Evolutionary conservation across 2,888 invertebrate genomes (phyloP).

Genomic region (Seladonia tumulorum): DNA sequence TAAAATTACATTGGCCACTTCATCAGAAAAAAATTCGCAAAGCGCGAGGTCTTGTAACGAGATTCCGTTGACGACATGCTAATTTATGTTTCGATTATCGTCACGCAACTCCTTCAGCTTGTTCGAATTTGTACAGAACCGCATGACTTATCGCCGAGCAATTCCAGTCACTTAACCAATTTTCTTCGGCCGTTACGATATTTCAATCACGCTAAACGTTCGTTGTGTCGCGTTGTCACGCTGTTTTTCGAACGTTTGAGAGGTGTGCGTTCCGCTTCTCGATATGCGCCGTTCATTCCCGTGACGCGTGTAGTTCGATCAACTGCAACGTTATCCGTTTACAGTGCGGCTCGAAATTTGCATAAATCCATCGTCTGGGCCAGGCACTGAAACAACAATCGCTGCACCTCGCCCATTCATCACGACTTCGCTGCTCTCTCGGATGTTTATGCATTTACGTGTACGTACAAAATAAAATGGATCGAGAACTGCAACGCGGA

Average conservation of each 20-base stretch:
- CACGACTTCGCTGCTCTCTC: not conserved
- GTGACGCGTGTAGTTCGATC: conserved; percentile 5
- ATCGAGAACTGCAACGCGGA: not conserved
- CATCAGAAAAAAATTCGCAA: not conserved
- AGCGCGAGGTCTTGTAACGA: not conserved
- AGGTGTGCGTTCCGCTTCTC: not conserved
- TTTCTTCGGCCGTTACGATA: not conserved
- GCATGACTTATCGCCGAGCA: not conserved
- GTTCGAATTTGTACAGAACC: not conserved
- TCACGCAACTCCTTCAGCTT: not conserved
- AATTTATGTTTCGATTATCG: not conserved
- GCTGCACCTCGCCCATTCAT: not conserved
- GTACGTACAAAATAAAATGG: not conserved
- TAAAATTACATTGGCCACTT: not conserved
- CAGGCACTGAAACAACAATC: conserved; percentile 9
- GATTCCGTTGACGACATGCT: not conserved
- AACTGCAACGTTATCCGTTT: conserved; percentile 2
- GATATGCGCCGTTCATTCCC: not conserved
- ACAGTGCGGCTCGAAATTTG: not conserved
- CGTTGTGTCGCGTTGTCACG: not conserved
- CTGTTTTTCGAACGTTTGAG: not conserved
- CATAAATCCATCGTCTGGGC: conserved; percentile 7
- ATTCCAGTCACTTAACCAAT: not conserved
- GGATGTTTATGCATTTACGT: conserved; percentile 11
- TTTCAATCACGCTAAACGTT: not conserved